These are phyloP conservation scores for Papilio polytes DNA, from an alignment of 1,140 invertebrate species.

Conservation along the genomic window DNA sequence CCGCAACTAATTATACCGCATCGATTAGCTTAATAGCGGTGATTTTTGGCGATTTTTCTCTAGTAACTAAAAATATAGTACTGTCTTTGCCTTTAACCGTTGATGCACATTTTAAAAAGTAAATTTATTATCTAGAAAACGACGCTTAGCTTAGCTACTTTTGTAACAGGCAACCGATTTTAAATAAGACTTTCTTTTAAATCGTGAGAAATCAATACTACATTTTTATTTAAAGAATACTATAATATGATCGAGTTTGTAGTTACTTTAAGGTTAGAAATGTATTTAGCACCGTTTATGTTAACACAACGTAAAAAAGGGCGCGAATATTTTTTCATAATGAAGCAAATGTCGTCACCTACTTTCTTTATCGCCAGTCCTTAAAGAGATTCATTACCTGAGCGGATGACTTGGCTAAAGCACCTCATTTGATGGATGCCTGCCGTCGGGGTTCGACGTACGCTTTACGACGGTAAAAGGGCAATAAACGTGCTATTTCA, in stretches of 20 bases:
- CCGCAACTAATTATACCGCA: conserved; percentile 68
- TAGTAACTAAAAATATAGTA: not conserved
- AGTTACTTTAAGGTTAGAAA: not conserved
- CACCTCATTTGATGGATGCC: conserved; percentile 57
- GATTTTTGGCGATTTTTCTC: not conserved
- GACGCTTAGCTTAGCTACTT: too few species aligned
- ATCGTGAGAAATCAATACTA: too few species aligned
- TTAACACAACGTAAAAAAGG: not conserved
- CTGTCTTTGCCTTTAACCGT: too few species aligned
- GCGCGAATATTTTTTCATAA: conserved; percentile 50
- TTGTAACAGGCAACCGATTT: too few species aligned
- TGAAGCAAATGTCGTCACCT: conserved; percentile 57
- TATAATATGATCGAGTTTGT: not conserved
- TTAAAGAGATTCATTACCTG: conserved; percentile 51
- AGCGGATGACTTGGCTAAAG: conserved; percentile 50
- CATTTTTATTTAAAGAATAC: not conserved
- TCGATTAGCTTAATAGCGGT: conserved; percentile 62
- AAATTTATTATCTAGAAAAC: too few species aligned
- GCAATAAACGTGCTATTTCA: conserved; percentile 55
- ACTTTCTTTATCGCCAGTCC: conserved; percentile 58
- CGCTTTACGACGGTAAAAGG: conserved; percentile 59
- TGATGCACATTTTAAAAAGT: too few species aligned
- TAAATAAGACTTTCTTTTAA: too few species aligned
- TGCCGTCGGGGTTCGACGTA: conserved; percentile 48
- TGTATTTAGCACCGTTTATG: not conserved